These are phyloP conservation scores for Cyclophora albipunctata DNA, from an alignment of 2,888 invertebrate genomes.

Conservation along the genomic window DNA sequence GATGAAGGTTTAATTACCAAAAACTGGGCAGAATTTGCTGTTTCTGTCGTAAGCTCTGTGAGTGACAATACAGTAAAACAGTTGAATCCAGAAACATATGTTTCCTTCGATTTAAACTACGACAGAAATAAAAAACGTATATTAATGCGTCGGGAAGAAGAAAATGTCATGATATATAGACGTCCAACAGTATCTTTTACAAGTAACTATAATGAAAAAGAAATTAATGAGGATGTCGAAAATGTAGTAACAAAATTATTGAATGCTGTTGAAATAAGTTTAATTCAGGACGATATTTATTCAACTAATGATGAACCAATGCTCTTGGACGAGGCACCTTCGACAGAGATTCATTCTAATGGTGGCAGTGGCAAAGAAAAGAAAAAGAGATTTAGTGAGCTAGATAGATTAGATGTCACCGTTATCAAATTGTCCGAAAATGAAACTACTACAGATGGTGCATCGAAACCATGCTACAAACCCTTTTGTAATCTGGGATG, in stretches of 20 bases:
- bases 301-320: conserved; percentile 38
- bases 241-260: conserved; percentile 71
- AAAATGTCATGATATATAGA: conserved; percentile 1
- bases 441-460: conserved; percentile 11
- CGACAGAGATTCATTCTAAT: conserved; percentile 13
- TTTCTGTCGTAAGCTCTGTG: conserved; percentile 58
- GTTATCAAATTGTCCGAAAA: conserved; percentile 71
- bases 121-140: conserved; percentile 73
- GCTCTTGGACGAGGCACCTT: conserved; percentile 24
- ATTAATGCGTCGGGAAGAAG: conserved; percentile 57
- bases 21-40: conserved; percentile 74
- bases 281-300: conserved; percentile 71
- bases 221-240: conserved; percentile 35
- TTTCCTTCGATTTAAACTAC: conserved; percentile 76
- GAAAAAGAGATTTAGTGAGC: conserved; percentile 62
- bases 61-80: conserved; percentile 29
- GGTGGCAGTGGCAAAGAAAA: conserved; percentile 26
- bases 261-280: conserved; percentile 76
- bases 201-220: not conserved
- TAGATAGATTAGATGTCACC: conserved; percentile 79
- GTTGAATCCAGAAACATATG: conserved; percentile 34
- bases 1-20: conserved; percentile 54
- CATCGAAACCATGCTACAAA: conserved; percentile 57
- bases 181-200: no score
- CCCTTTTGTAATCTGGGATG: conserved; percentile 79